phyloP scores from a whole-genome alignment of 2,113 vertebrate species.

The Polyodon spathula region DNA sequence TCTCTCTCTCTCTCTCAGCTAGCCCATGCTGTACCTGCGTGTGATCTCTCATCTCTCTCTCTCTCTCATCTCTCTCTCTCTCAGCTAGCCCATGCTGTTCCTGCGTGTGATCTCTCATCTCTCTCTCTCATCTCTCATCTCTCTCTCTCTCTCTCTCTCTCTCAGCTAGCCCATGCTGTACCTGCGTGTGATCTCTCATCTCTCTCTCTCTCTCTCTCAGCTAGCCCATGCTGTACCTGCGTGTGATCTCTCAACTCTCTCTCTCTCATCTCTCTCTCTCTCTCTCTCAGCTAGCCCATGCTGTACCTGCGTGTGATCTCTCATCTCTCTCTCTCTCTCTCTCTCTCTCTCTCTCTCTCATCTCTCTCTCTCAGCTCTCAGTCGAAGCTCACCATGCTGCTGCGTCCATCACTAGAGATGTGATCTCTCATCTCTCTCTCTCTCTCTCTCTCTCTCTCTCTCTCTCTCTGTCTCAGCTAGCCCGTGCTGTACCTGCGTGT shows the following conservation, averaged over 20 bases:
- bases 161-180: conserved; percentile 70
- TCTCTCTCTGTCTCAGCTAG: too few species aligned
- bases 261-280: conserved; percentile 1
- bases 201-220: conserved; percentile 10
- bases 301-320: conserved; percentile 39
- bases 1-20: conserved; percentile 14
- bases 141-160: conserved; percentile 10
- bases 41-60: conserved; percentile 1
- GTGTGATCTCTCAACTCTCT: neutral
- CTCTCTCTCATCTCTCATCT: conserved; percentile 5
- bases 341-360: conserved; percentile 6
- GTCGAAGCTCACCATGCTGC: too few species aligned
- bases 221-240: conserved; percentile 63
- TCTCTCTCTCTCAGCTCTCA: conserved; percentile 13
- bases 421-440: neutral
- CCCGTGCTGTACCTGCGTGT: too few species aligned
- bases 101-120: neutral
- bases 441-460: too few species aligned
- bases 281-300: conserved; percentile 51
- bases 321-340: conserved; percentile 6
- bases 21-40: conserved; percentile 62
- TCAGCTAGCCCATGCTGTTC: conserved; percentile 67
- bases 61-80: conserved; percentile 4
- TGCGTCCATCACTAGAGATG: too few species aligned
- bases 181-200: neutral